Conservation (phyloP, 2,113 vertebrate species). For the Solenodon paradoxus region DNA sequence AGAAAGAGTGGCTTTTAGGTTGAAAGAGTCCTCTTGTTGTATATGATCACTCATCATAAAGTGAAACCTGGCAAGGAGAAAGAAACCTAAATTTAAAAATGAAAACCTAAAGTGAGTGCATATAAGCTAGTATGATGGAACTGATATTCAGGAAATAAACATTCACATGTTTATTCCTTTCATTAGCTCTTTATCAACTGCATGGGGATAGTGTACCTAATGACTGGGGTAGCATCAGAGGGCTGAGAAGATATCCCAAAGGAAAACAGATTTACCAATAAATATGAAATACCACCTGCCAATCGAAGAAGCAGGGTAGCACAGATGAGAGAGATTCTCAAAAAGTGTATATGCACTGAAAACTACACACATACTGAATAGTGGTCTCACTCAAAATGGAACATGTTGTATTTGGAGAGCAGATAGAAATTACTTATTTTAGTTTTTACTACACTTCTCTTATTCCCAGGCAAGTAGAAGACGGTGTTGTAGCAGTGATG, state of each 20-base stretch:
- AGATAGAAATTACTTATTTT: not conserved
- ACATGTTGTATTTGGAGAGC: not conserved
- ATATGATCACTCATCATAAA: not conserved
- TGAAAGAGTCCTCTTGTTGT: rapidly evolving
- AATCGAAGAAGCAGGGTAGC: not conserved
- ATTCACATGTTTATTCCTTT: not conserved
- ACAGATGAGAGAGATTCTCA: not conserved
- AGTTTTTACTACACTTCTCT: not conserved
- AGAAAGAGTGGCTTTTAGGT: no score
- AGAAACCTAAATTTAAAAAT: not conserved
- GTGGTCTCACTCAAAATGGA: no score
- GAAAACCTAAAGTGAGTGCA: not conserved
- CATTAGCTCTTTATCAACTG: not conserved
- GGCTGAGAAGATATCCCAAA: not conserved
- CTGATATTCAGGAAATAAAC: not conserved
- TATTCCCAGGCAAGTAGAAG: not conserved
- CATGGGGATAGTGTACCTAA: not conserved
- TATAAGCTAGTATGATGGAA: not conserved
- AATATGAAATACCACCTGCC: not conserved
- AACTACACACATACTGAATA: not conserved
- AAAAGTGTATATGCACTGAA: not conserved
- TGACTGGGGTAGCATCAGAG: not conserved
- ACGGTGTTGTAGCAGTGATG: not conserved
- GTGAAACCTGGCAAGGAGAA: not conserved
- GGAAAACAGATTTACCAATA: not conserved